phyloP scores from a whole-genome alignment of 2,797 vertebrate species.

The Rallus crepitans region DNA sequence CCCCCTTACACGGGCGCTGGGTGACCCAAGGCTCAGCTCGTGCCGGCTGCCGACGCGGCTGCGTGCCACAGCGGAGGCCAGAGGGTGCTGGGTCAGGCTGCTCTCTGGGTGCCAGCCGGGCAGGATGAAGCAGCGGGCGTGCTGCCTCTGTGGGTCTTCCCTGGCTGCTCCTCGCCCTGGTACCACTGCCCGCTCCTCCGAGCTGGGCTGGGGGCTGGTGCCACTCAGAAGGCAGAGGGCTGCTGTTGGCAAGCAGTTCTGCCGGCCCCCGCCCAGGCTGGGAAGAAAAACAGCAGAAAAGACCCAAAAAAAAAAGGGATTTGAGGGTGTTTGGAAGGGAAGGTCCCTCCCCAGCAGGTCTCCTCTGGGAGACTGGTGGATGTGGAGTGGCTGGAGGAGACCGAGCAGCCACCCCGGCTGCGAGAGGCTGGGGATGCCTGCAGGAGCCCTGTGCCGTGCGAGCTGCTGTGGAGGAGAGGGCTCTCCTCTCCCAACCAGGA shows the following conservation, averaged over 20 bases:
- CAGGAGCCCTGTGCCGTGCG: neutral
- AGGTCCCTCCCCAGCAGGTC: neutral
- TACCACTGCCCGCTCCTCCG: accelerated
- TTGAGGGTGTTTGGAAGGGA: conserved; percentile 21
- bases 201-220: neutral
- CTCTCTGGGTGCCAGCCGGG: accelerated
- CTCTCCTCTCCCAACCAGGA: neutral
- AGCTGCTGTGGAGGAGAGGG: neutral
- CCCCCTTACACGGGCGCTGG: neutral
- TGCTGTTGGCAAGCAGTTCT: conserved; percentile 27
- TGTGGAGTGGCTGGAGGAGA: neutral
- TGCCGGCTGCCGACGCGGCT: neutral
- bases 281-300: conserved; percentile 8
- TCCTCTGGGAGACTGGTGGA: neutral
- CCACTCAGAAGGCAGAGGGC: conserved; percentile 12
- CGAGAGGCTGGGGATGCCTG: neutral
- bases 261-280: neutral
- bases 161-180: neutral
- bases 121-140: neutral
- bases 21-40: accelerated
- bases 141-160: neutral
- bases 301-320: neutral
- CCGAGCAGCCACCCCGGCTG: neutral
- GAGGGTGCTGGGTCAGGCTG: neutral
- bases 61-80: neutral